Evolutionary conservation across 2,888 invertebrate genomes (phyloP), one percentile per base, ranked within the genome.

Genomic region (Epirrhoe tristata): DNA sequence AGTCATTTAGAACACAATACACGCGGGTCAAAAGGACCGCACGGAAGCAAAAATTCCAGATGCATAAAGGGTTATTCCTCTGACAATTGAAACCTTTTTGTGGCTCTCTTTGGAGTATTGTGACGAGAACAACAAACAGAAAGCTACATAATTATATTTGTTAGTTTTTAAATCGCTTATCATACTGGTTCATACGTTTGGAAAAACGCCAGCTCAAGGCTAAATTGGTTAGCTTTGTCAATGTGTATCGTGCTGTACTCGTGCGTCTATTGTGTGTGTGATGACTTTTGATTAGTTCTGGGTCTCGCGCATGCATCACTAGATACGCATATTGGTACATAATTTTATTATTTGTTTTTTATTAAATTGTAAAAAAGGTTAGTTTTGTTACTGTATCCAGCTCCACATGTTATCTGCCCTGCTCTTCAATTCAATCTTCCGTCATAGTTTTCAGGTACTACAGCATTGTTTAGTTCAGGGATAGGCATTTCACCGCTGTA

Each of bases 81-180:
- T 64, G 63, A 55, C 68, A 61, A 65, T 67, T 65, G 68, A 55
- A 65, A 56, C 54, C 64, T 65, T 67, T 70, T 70, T 67, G 63
- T 63, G 69, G 63, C 65, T 59, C 55, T 56, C 61, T 70, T 69
- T 69, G 70, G 52, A 31, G 46, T 36, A 39, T 48, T 57, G 58
- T 61, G 57, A 61, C 57, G 55, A 51, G 55, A 57, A 63, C 59
- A 63, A 57, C 52, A 63, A 63, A 63, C 62, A 55, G 36, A 63
- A 48, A 52, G 58, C 34, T 16, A 10, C 54, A 62, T 39, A 51
- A 51, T 60, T n/a, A n/a, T n/a, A n/a, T 58, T 53, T 34, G 59
- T 59, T 53, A 58, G 66, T 63, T 58, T 62, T 51, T 50, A n/a
- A 51, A 57, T 24, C 55, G n/a, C 6, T 61, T 32, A 54, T 53